phyloP scores from a whole-genome alignment of 2,888 invertebrate species.

The Lasioglossum malachurum region DNA sequence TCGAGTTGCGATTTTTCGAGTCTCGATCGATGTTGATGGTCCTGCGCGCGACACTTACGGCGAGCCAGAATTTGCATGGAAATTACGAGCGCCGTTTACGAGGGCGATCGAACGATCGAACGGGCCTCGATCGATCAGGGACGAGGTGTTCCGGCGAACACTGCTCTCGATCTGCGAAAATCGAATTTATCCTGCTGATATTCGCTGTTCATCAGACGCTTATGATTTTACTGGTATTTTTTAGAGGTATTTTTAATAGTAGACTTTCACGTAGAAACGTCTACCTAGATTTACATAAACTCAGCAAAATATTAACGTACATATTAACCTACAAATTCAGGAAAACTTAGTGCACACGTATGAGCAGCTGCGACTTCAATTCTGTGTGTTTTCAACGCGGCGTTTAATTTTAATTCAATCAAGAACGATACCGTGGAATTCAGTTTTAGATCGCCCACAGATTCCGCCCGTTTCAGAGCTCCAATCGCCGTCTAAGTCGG shows the following conservation, averaged over 20 bases:
- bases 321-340: too few species aligned
- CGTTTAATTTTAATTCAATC: not conserved
- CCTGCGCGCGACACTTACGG: not conserved
- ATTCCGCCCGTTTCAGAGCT: not conserved
- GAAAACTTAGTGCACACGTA: too few species aligned
- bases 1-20: not conserved
- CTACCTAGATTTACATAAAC: too few species aligned
- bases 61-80: not conserved
- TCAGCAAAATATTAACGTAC: too few species aligned
- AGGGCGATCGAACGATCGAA: not conserved
- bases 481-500: not conserved
- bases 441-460: not conserved
- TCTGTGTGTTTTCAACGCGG: not conserved
- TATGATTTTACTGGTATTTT: not conserved
- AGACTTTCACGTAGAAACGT: too few species aligned
- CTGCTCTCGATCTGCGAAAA: not conserved
- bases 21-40: not conserved
- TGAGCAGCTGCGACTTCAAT: not conserved
- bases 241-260: not conserved
- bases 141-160: not conserved
- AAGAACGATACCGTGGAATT: not conserved
- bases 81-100: slow-evolving; percentile 9
- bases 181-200: not conserved
- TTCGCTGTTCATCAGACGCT: not conserved
- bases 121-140: not conserved